Evolutionary conservation across 2,797 vertebrate genomes (phyloP).

Genomic region (Leucoraja ocellata): DNA sequence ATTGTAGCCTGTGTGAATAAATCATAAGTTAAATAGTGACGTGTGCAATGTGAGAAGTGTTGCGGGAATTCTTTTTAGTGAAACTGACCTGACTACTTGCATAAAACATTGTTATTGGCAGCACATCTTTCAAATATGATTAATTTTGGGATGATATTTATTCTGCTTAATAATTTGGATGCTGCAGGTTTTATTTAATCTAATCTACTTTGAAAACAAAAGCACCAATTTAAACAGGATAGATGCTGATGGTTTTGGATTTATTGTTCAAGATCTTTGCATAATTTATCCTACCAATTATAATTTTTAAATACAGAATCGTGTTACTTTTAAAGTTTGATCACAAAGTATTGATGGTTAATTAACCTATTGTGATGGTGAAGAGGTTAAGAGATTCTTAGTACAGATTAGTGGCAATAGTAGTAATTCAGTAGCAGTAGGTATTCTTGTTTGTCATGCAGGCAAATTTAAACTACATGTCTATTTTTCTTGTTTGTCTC

Average conservation of each 20-base stretch:
- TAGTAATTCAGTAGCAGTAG: background rate
- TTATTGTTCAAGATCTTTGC: background rate
- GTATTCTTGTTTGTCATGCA: background rate
- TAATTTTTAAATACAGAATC: too few relatives aligned
- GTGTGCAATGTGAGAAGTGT: background rate
- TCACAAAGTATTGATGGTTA: background rate
- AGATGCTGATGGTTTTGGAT: background rate
- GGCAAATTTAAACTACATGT: background rate
- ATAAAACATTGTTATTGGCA: too few relatives aligned
- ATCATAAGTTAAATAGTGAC: background rate
- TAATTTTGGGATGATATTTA: too few relatives aligned
- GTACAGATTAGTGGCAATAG: background rate
- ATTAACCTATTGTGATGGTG: background rate
- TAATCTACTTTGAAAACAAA: background rate
- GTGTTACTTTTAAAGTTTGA: background rate
- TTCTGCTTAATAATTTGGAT: background rate
- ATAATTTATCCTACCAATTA: too few relatives aligned
- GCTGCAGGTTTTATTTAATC: background rate
- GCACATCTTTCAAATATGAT: background rate
- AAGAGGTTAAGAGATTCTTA: background rate
- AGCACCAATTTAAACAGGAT: background rate
- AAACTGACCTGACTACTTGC: background rate
- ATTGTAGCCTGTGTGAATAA: too few relatives aligned
- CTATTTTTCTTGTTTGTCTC: conserved; percentile 37
- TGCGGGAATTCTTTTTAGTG: background rate